Evolutionary conservation across 2,888 invertebrate species (phyloP).

Genomic region (Cybosia mesomella): DNA sequence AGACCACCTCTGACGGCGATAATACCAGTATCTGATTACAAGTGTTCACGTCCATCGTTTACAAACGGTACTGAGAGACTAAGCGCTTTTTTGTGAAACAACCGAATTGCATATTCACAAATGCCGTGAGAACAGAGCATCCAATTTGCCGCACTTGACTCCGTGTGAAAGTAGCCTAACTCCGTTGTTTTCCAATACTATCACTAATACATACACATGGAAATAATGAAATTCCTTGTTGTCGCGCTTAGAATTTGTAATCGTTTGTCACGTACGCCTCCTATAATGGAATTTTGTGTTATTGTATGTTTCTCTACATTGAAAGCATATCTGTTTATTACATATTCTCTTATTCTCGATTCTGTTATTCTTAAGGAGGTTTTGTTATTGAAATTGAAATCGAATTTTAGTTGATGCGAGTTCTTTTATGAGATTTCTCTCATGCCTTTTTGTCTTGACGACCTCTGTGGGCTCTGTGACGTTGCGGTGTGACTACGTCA

Average conservation of each 20-base stretch:
- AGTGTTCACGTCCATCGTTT: too few species aligned
- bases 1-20: too few species aligned
- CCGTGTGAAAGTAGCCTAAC: background rate
- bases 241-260: slow-evolving; percentile 62
- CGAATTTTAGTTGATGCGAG: background rate
- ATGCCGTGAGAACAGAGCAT: too few species aligned
- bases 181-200: slow-evolving; percentile 29
- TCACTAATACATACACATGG: slow-evolving; percentile 47
- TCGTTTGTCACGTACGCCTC: slow-evolving; percentile 50
- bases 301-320: slow-evolving; percentile 13
- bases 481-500: too few species aligned
- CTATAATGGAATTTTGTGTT: slow-evolving; percentile 44
- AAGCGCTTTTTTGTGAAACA: too few species aligned
- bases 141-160: too few species aligned
- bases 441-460: background rate
- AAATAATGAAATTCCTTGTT: slow-evolving; percentile 63
- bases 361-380: background rate
- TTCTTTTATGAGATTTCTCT: background rate
- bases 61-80: too few species aligned
- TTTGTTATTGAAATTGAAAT: background rate
- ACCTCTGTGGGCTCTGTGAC: too few species aligned
- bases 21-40: too few species aligned
- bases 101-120: too few species aligned
- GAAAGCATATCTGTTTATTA: slow-evolving; percentile 1
- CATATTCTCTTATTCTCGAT: background rate